Conservation (phyloP, 1,140 invertebrate genomes). For the Drosophila kurseongensis region DNA sequence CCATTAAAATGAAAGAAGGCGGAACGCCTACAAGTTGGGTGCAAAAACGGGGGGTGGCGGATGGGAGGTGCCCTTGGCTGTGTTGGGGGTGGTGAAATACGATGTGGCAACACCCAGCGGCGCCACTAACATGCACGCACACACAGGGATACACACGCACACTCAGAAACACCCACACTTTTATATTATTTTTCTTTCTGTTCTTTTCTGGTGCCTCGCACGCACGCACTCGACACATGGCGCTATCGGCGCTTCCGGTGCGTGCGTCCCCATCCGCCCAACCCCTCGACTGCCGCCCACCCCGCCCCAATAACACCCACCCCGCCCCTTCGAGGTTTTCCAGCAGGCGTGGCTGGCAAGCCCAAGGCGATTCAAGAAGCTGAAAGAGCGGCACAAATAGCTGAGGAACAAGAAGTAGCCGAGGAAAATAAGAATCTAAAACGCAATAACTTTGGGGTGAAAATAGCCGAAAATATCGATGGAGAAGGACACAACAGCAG, state of each 20-base stretch:
- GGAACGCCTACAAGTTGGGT: slow-evolving; percentile 72
- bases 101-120: slow-evolving; percentile 81
- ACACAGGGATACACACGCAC: slow-evolving; percentile 17
- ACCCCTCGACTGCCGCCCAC: slow-evolving; percentile 7
- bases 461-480: slow-evolving; percentile 83
- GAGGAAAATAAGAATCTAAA: slow-evolving; percentile 73
- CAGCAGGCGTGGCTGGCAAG: slow-evolving; percentile 47
- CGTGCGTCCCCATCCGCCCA: slow-evolving; percentile 53
- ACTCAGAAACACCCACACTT: slow-evolving; percentile 12
- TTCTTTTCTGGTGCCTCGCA: slow-evolving; percentile 53
- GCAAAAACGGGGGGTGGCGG: slow-evolving; percentile 12
- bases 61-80: slow-evolving; percentile 34
- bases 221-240: slow-evolving; percentile 82
- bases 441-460: slow-evolving; percentile 83
- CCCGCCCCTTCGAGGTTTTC: slow-evolving; percentile 24
- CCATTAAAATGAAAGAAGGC: slow-evolving; percentile 81
- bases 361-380: slow-evolving; percentile 53
- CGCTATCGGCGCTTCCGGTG: slow-evolving; percentile 80
- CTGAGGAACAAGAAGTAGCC: slow-evolving; percentile 33
- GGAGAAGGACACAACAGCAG: slow-evolving; percentile 59
- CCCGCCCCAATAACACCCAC: neutral
- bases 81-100: slow-evolving; percentile 74
- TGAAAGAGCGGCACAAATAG: slow-evolving; percentile 28
- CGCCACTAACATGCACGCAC: slow-evolving; percentile 62
- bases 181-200: slow-evolving; percentile 14